These are phyloP conservation scores for Papilio xuthus DNA, from an alignment of 1,140 invertebrate species.

Conservation along the genomic window DNA sequence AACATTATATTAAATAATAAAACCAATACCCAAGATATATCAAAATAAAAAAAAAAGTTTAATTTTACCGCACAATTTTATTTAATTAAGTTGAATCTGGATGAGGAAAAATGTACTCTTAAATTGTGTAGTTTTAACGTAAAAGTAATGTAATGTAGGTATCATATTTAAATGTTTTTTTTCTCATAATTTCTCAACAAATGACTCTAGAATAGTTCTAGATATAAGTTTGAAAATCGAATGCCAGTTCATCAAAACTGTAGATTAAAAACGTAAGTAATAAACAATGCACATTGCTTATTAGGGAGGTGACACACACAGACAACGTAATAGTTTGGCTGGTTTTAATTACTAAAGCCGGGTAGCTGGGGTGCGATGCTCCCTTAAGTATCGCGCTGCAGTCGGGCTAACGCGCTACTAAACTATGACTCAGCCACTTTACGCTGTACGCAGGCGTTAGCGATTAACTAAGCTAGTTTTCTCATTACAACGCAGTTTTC, in stretches of 20 bases:
- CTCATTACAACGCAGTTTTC: slow-evolving; percentile 37
- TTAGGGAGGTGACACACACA: slow-evolving; percentile 48
- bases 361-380: slow-evolving; percentile 71
- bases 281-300: slow-evolving; percentile 41
- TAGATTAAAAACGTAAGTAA: slow-evolving; percentile 1
- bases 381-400: slow-evolving; percentile 63
- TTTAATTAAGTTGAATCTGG: too few species aligned
- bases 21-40: background rate
- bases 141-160: too few species aligned
- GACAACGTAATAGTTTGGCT: slow-evolving; percentile 73
- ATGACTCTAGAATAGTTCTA: background rate
- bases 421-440: slow-evolving; percentile 61
- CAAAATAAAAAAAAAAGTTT: too few species aligned
- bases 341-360: slow-evolving; percentile 75
- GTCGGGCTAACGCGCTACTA: slow-evolving; percentile 62
- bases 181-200: too few species aligned
- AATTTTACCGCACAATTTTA: too few species aligned
- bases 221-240: background rate
- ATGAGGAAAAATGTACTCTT: too few species aligned
- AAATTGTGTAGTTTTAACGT: too few species aligned
- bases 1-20: background rate
- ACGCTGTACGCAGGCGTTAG: slow-evolving; percentile 43
- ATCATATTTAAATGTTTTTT: too few species aligned
- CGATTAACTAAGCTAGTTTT: slow-evolving; percentile 43
- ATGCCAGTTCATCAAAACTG: background rate